Percentiles rank a stretch among this genome's conserved stretches.
These are phyloP conservation scores for Toxostoma redivivum DNA, from an alignment of 2,113 vertebrate species.

Conservation along the genomic window DNA sequence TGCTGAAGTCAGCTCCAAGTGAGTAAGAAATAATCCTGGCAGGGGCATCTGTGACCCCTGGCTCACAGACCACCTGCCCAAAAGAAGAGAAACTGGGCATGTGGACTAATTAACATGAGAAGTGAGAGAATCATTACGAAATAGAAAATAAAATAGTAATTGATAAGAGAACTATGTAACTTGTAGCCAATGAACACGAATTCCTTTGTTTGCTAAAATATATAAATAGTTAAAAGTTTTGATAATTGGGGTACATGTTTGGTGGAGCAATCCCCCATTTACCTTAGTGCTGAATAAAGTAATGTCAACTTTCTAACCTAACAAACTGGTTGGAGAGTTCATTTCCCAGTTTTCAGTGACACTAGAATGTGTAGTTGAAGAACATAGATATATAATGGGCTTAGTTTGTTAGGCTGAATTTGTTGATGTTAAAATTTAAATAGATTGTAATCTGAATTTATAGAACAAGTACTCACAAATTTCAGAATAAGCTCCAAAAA, in stretches of 20 bases:
- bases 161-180: neutral
- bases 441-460: neutral
- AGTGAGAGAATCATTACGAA: neutral
- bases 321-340: neutral
- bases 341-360: neutral
- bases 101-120: too few species aligned
- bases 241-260: neutral
- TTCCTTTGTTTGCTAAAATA: neutral
- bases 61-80: neutral
- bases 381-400: neutral
- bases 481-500: neutral
- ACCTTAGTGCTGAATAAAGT: neutral
- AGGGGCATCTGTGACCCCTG: neutral
- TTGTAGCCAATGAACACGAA: neutral
- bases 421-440: neutral
- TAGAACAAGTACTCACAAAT: neutral
- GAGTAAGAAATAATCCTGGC: neutral
- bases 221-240: neutral
- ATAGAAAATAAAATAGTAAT: neutral
- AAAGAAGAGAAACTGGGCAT: neutral
- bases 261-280: neutral
- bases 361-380: neutral
- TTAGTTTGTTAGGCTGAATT: neutral
- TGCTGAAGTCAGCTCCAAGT: neutral
- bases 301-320: neutral